These are phyloP conservation scores for Drosophila santomea DNA, from an alignment of 1,140 invertebrate species.

Conservation along the genomic window DNA sequence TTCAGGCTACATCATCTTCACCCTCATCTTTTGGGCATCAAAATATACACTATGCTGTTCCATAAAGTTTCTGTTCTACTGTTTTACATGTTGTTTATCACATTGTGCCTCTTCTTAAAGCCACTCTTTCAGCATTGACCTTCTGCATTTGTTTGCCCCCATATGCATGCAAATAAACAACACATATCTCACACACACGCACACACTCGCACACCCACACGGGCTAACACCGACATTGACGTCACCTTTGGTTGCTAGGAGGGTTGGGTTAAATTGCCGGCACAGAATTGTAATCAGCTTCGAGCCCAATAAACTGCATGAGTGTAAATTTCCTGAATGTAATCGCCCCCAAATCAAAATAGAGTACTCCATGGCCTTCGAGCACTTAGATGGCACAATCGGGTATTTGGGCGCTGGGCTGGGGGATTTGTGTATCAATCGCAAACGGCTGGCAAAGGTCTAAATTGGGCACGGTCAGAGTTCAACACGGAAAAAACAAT, in stretches of 20 bases:
- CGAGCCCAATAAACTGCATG: constrained; percentile 50
- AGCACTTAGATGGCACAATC: constrained; percentile 27
- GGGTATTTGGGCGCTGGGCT: constrained; percentile 4
- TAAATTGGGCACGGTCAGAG: background rate
- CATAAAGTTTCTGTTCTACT: background rate
- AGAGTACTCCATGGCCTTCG: constrained; percentile 52
- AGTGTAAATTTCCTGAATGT: constrained; percentile 76
- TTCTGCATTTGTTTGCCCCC: constrained; percentile 44
- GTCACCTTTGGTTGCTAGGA: constrained; percentile 33
- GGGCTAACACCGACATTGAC: constrained; percentile 34
- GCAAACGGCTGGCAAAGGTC: constrained; percentile 13
- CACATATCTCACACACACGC: constrained; percentile 3
- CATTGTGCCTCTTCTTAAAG: constrained; percentile 19
- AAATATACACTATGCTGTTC: background rate
- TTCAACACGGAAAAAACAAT: constrained; percentile 1
- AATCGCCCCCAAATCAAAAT: constrained; percentile 52
- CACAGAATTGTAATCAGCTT: constrained; percentile 68
- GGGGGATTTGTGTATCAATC: constrained; percentile 7
- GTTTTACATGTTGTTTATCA: constrained; percentile 29
- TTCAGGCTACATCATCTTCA: constrained; percentile 4
- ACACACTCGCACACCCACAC: constrained; percentile 1
- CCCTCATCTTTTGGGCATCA: background rate
- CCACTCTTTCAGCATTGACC: constrained; percentile 27
- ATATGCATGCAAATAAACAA: constrained; percentile 45
- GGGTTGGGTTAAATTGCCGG: constrained; percentile 54